These are phyloP conservation scores for Saturnia japonica DNA, from an alignment of 2,888 invertebrate genomes.

Conservation along the genomic window DNA sequence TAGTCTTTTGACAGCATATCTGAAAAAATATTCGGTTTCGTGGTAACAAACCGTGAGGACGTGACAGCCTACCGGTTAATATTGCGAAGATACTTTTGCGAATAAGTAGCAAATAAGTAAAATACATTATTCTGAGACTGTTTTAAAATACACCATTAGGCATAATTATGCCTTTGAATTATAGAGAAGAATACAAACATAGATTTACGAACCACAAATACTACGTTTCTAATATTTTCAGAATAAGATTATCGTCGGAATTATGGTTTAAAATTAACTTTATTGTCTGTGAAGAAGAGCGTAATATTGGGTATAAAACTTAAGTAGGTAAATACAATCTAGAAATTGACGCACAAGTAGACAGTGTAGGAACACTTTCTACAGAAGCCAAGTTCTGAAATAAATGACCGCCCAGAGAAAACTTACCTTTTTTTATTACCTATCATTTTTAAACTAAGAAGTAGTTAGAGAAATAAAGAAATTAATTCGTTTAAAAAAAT, in stretches of 20 bases:
- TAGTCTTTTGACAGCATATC: neutral
- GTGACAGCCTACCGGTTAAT: neutral
- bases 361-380: neutral
- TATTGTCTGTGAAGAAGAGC: neutral
- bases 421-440: neutral
- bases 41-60: neutral
- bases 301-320: neutral
- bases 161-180: too few species aligned
- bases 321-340: neutral
- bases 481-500: too few species aligned
- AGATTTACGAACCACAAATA: neutral
- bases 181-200: neutral
- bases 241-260: neutral
- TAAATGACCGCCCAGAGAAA: neutral
- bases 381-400: neutral
- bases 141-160: too few species aligned
- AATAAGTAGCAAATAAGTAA: too few species aligned
- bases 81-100: neutral
- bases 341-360: neutral
- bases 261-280: neutral
- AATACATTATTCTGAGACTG: too few species aligned
- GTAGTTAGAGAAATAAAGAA: too few species aligned
- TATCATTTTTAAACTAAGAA: too few species aligned
- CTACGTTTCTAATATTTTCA: neutral
- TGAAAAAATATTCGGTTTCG: neutral